These are phyloP conservation scores for Dicyrtomina minuta DNA, from an alignment of 2,888 invertebrate species.

Conservation along the genomic window DNA sequence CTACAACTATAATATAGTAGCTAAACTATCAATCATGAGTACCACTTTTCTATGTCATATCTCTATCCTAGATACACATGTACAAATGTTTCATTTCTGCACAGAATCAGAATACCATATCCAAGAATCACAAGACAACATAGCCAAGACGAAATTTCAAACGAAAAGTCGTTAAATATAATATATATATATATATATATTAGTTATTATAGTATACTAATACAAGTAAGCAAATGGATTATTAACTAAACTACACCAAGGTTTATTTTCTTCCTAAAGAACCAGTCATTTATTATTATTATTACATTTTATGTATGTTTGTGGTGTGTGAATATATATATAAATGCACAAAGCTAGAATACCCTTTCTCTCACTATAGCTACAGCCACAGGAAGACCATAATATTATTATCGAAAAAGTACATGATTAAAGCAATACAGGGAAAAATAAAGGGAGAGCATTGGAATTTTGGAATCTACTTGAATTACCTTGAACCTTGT, in stretches of 20 bases:
- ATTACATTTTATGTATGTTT: background rate
- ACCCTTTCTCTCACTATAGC: conserved; percentile 22
- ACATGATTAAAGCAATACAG: background rate
- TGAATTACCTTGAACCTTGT: conserved; percentile 29
- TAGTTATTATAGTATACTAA: conserved; percentile 4
- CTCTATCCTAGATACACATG: too few species aligned
- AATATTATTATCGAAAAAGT: conserved; percentile 18
- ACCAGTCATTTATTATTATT: conserved; percentile 8
- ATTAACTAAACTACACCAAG: conserved; percentile 9
- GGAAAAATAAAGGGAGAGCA: conserved; percentile 17
- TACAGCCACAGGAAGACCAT: conserved; percentile 31
- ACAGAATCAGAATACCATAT: too few species aligned
- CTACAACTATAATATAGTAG: too few species aligned
- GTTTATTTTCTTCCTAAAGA: conserved; percentile 6
- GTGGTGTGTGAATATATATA: background rate
- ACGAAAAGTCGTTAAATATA: background rate
- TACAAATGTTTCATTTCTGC: too few species aligned
- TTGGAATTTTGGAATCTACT: background rate
- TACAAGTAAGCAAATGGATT: background rate
- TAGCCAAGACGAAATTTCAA: background rate
- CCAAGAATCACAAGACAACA: conserved; percentile 7
- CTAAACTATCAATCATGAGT: too few species aligned
- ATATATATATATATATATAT: background rate
- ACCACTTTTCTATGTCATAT: too few species aligned
- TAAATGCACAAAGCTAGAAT: conserved; percentile 19